These are phyloP conservation scores for Tympanuchus pallidicinctus DNA, from an alignment of 2,113 vertebrate genomes.

Conservation along the genomic window DNA sequence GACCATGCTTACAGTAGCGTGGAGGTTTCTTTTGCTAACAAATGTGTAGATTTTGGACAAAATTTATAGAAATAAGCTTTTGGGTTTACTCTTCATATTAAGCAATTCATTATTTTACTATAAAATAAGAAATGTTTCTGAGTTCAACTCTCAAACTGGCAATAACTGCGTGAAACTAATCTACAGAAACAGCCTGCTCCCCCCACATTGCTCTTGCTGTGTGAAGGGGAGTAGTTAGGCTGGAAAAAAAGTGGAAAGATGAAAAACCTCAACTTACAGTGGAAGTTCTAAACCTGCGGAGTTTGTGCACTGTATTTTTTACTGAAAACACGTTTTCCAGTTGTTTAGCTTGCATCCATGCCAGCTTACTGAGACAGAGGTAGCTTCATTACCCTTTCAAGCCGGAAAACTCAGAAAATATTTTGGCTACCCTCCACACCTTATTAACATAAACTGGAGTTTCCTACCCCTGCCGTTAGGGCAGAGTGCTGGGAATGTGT, in stretches of 20 bases:
- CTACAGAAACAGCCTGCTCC: not conserved
- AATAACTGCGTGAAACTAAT: conserved; percentile 14
- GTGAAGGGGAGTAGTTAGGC: not conserved
- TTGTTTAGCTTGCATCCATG: conserved; percentile 24
- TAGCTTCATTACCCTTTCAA: conserved; percentile 17
- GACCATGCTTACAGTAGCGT: not conserved
- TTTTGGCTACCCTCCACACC: conserved; percentile 39
- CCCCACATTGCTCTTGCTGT: not conserved
- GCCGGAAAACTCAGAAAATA: conserved; percentile 43
- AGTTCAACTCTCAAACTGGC: not conserved
- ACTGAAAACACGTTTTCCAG: conserved; percentile 13
- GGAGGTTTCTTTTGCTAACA: conserved; percentile 19
- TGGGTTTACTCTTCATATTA: not conserved
- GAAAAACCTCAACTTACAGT: not conserved
- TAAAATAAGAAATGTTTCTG: conserved; percentile 12
- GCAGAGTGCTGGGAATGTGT: not conserved
- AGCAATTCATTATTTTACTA: conserved; percentile 14
- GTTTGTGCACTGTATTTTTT: not conserved
- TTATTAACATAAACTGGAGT: conserved; percentile 52
- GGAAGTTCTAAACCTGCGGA: conserved; percentile 7
- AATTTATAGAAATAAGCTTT: conserved; percentile 14
- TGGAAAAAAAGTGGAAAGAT: conserved; percentile 5
- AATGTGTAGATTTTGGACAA: conserved; percentile 20
- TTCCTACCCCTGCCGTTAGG: conserved; percentile 23
- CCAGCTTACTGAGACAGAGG: conserved; percentile 50